Percentiles rank a stretch among this genome's conserved stretches.
Evolutionary conservation across 2,888 invertebrate species (phyloP).

Genomic region (Dendrolimus houi): DNA sequence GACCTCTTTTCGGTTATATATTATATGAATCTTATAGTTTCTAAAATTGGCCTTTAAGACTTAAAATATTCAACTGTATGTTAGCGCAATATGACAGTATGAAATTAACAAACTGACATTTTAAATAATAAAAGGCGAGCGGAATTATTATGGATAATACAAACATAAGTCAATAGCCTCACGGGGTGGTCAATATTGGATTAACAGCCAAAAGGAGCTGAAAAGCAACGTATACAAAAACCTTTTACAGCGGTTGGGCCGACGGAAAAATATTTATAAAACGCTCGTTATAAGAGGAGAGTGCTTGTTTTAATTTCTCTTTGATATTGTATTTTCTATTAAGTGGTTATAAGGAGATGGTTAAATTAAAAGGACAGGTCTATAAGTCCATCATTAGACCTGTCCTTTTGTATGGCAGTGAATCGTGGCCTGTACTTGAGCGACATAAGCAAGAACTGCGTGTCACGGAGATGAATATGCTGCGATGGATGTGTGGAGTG

Average conservation of each 20-base stretch:
- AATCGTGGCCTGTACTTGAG: no score
- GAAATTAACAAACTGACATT: conserved; percentile 57
- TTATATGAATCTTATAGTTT: no score
- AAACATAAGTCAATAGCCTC: conserved; percentile 75
- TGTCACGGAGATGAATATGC: no score
- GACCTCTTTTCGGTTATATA: no score
- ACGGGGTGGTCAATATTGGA: conserved; percentile 74
- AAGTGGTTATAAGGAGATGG: conserved; percentile 2
- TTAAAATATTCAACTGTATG: no score
- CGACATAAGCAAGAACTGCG: no score
- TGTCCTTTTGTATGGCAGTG: no score
- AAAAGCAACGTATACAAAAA: conserved; percentile 77
- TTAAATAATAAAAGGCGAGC: conserved; percentile 71
- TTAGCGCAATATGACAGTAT: no score
- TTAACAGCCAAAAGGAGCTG: conserved; percentile 74
- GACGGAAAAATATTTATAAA: conserved; percentile 71
- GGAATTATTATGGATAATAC: conserved; percentile 72
- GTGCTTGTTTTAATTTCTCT: conserved; percentile 23
- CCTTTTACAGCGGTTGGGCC: conserved; percentile 72
- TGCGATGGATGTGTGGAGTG: no score
- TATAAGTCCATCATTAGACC: no score
- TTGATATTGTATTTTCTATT: not conserved
- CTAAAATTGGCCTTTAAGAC: no score
- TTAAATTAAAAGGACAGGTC: no score
- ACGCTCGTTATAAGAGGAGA: conserved; percentile 39